Evolutionary conservation across 2,888 invertebrate species (phyloP), one percentile per base, ranked within the genome.

Genomic region (Rhagophthalmus giganteus): DNA sequence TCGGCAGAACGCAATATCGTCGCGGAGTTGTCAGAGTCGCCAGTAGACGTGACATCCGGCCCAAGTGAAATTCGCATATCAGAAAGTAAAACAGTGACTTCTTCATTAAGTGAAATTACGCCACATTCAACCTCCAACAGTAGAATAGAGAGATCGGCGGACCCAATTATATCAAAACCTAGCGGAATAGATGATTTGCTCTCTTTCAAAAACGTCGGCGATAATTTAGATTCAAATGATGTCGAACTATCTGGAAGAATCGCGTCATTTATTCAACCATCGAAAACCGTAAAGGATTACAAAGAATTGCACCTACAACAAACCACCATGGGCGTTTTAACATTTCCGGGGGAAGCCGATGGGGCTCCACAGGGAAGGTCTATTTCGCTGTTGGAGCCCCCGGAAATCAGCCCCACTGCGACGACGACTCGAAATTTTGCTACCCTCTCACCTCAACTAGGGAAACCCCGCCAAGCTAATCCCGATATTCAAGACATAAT

Each of bases 401-500:
- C 55, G 30, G 65, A 70, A 62, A 64, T 71, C 58, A 76, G 68
- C 76, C 80, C 72, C 75, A 73, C 74, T 70, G 74, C 71, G 59
- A 70, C 68, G 65, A 60, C 54, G 50, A 59, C 77, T 76, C 76
- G 76, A 66, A 78, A 76, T 69, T 79, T 79, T 77, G 80, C 79
- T 68, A 79, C 79, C 66, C 76, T 68, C 54, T 75, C 71, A 73
- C 77, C 64, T 77, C 78, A 61, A 57, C 55, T 48, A 58, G 59
- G 44, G 39, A 67, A 62, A 53, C 70, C 78, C 10, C 76, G 84
- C 49, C 83, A 84, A 62, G 80, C 82, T 2, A 84, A 82, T 70
- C 84, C 86, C 26, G 92, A 92, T 67, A 91, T 94, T 47, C 91
- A 93, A 71, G 92, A 94, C 65, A 92, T 94, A 16, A 90, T 94